Percentiles rank a stretch among this genome's conserved stretches.
phyloP scores from a whole-genome alignment of 2,888 invertebrate genomes.

The Siphlonurus alternatus region DNA sequence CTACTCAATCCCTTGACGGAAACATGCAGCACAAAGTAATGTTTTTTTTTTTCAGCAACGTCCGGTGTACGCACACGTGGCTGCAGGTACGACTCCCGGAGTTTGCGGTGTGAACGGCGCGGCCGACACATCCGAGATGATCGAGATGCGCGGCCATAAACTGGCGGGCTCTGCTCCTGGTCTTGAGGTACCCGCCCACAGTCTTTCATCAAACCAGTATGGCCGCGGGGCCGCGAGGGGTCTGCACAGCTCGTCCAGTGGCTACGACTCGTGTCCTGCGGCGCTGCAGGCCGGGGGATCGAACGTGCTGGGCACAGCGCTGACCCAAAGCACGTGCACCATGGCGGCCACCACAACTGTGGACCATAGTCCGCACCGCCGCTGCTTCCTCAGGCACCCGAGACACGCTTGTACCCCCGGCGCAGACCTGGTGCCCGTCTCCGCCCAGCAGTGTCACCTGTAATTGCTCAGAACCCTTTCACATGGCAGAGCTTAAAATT shows the following conservation, averaged over 20 bases:
- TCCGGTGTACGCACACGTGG: not conserved
- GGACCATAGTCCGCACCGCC: conserved; percentile 22
- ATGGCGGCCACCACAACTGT: not conserved
- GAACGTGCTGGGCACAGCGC: not conserved
- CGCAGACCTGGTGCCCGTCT: not conserved
- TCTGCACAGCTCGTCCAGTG: conserved; percentile 21
- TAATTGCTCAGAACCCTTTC: no score
- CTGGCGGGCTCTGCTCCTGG: not conserved
- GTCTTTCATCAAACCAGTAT: not conserved
- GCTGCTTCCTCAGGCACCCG: conserved; percentile 17
- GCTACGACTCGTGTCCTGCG: conserved; percentile 20
- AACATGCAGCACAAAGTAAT: no score
- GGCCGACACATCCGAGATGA: not conserved
- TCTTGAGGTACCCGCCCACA: not conserved
- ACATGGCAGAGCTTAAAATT: no score
- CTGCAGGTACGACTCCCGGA: not conserved
- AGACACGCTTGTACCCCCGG: not conserved
- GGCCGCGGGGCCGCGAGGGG: not conserved
- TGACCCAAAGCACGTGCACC: not conserved
- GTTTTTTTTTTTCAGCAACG: not conserved
- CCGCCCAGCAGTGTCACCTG: not conserved
- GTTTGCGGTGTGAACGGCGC: not conserved
- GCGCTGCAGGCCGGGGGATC: not conserved
- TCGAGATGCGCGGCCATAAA: not conserved
- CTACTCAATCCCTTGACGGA: no score